Conservation (phyloP, 2,888 invertebrate genomes). For the Sipunculus nudus region DNA sequence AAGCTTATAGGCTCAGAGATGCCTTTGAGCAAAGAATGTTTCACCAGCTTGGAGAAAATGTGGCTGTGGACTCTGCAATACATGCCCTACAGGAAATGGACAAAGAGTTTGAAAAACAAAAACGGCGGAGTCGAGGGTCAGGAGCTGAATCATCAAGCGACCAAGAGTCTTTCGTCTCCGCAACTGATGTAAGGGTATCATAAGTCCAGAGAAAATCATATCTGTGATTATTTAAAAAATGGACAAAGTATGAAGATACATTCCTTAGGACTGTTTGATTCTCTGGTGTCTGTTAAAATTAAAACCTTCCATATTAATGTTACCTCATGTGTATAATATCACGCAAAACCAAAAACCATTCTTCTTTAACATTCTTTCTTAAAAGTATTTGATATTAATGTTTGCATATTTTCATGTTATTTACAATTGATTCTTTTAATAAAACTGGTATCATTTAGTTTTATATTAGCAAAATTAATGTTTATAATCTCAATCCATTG, state of each 20-base stretch:
- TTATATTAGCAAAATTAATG: too few species aligned
- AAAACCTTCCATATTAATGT: neutral
- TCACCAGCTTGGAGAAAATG: conserved; percentile 4
- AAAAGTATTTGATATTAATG: too few species aligned
- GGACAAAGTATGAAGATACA: too few species aligned
- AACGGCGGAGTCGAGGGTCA: conserved; percentile 12
- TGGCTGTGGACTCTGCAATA: conserved; percentile 12
- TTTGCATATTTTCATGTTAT: too few species aligned
- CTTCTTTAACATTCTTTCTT: too few species aligned
- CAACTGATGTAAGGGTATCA: conserved; percentile 76
- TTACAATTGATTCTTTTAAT: too few species aligned
- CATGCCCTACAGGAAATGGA: conserved; percentile 38
- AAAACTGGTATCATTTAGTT: too few species aligned
- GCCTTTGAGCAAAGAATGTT: conserved; percentile 20
- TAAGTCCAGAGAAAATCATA: neutral
- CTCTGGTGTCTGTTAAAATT: too few species aligned
- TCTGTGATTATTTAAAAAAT: too few species aligned
- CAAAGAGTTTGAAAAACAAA: conserved; percentile 26
- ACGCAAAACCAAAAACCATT: too few species aligned
- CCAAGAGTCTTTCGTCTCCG: conserved; percentile 92
- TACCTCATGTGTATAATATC: neutral
- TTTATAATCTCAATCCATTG: too few species aligned
- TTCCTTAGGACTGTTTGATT: too few species aligned
- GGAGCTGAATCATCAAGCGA: conserved; percentile 58
- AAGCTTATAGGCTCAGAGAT: conserved; percentile 77